Evolutionary conservation across 2,113 vertebrate species (phyloP), one percentile per base, ranked within the genome.

Genomic region (Takifugu bimaculatus): DNA sequence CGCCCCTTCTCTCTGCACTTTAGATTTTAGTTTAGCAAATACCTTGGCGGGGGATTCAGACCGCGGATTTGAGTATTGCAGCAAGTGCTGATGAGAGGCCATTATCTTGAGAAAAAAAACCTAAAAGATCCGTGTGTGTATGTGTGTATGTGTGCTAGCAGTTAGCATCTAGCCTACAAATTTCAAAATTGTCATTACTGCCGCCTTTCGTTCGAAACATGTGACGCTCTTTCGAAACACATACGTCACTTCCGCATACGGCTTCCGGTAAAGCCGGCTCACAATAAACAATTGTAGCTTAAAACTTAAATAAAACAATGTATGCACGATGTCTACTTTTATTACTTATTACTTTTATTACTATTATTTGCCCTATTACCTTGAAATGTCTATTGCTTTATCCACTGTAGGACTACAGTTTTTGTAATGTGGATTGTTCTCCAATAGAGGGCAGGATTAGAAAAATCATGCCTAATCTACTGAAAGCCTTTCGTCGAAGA

Each of bases 1-100:
- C 52, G 32, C 6, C 12, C 26, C 50, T 50, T 80, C 66, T 50
- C n/a, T 74, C 32, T 78, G 65, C 5, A 90, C 78, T 71, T 82
- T 89, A 2, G 81, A 83, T 57, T 92, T 92, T 3, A 92, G 64
- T 49, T 79, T 84, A 0, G 91, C 89, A 53, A 92, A 92, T 2
- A 90, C 63, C 59, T 88, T 91, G 2, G 89, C 90, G 1, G 91
- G 91, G 14, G 91, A 88, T 29, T 90, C 80, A 25, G 56, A 26
- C 7, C 10, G 11, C 9, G 47, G 7, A 1, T 45, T 61, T 0
- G 12, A 1, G 1, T 57, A 39, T 42, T 48, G 57, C 2, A 50
- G 27, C 6, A 57, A 3, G 32, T 43, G 6, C 9, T 59, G 14
- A 73, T 35, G 57, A 12, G 73, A 79, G 45, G 77, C 67, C 86